Base-by-base conservation (phyloP, 2,888 invertebrate genomes). In the Taphrorychus bicolor region DNA sequence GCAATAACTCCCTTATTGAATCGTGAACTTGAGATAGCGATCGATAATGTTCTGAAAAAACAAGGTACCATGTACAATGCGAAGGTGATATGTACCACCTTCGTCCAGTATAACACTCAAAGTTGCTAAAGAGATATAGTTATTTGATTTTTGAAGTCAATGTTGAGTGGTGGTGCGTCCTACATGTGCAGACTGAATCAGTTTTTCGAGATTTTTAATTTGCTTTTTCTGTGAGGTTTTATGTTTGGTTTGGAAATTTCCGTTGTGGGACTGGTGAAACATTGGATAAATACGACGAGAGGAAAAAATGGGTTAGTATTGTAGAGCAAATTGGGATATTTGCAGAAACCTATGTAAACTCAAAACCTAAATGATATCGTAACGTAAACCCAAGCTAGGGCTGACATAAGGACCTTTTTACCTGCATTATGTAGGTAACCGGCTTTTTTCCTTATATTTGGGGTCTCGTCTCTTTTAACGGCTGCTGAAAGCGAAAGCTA, bases 11-110 rank as follows among this genome's bases (percentile, higher is more conserved):
- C 56, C 18, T n/a, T n/a, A 16, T 14, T 7, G 16, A 45, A 14
- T 45, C 17, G 75, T 76, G 77, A 79, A 76, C 78, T 79, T 78
- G 78, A 79, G 76, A 76, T 78, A 77, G 76, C 76, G 72, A 73
- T 73, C 76, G 76, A 77, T 77, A 77, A 77, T 77, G 73, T 48
- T 51, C 21, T 22, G 40, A 48, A 65, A 65, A 53, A 66, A 57
- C 53, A 61, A 51, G 60, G 69, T 60, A 59, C 60, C 60, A 58
- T 14, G 21, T 62, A 58, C 49, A 41, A 51, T 32, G 42, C 51
- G 69, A 69, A 69, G 69, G 69, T 70, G 70, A 70, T 51, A 17
- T 17, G 19, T 18, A 24, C 58, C 61, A 24, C 51, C 52, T 52
- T 32, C 51, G 52, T 40, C 62, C 52, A 59, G 52, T 67, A 67